These are phyloP conservation scores for Notolabrus celidotus DNA, from an alignment of 2,797 vertebrate genomes.

Conservation along the genomic window DNA sequence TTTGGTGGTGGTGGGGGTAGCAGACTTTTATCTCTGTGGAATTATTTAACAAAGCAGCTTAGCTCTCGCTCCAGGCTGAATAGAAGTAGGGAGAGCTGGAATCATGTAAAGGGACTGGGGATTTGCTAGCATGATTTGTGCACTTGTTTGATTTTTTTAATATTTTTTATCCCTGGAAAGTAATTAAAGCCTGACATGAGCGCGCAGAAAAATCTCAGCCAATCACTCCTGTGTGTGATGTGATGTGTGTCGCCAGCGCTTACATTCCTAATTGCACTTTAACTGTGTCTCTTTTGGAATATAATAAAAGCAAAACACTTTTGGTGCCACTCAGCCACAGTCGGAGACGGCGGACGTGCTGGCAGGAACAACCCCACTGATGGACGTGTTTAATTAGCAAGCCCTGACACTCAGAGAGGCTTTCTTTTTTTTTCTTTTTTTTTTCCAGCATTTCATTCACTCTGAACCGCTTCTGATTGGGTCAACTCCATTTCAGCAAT, in stretches of 20 bases:
- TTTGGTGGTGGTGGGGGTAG: not conserved
- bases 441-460: conserved; percentile 59
- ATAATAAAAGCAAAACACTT: conserved; percentile 66
- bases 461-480: conserved; percentile 69
- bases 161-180: conserved; percentile 45
- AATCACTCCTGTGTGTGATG: conserved; percentile 50
- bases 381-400: conserved; percentile 77
- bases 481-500: conserved; percentile 79
- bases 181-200: conserved; percentile 68
- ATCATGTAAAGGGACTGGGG: conserved; percentile 49
- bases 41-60: conserved; percentile 47
- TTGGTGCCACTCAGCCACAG: conserved; percentile 59
- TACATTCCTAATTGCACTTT: conserved; percentile 72
- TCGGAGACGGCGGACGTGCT: conserved; percentile 31
- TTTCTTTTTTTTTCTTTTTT: conserved; percentile 25
- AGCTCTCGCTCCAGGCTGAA: conserved; percentile 39
- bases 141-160: conserved; percentile 38
- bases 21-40: conserved; percentile 59
- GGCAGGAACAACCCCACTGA: conserved; percentile 60
- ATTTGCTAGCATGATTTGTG: conserved; percentile 58
- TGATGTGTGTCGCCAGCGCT: conserved; percentile 44
- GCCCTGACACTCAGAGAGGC: conserved; percentile 39
- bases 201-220: conserved; percentile 43
- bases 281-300: conserved; percentile 64
- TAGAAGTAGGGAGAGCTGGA: conserved; percentile 19